phyloP scores from a whole-genome alignment of 2,888 invertebrate species.

The Scaptodrosophila latifasciaeformis region DNA sequence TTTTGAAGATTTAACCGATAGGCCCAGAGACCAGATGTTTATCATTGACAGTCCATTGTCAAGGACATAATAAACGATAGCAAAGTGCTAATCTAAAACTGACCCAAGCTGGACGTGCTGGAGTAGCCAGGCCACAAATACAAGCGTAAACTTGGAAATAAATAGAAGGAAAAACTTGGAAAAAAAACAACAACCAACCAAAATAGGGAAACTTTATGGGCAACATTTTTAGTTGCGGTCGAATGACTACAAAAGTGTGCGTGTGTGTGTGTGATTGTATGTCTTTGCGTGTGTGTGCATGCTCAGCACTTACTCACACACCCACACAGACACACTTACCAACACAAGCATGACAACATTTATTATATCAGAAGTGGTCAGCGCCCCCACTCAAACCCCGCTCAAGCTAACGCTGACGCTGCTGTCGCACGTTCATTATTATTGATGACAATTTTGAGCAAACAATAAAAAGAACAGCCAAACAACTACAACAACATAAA shows the following conservation, averaged over 20 bases:
- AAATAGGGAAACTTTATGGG: slow-evolving; percentile 57
- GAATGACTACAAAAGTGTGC: slow-evolving; percentile 64
- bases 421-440: slow-evolving; percentile 59
- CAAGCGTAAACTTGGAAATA: slow-evolving; percentile 45
- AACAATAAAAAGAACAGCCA: slow-evolving; percentile 53
- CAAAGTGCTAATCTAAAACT: slow-evolving; percentile 50
- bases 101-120: slow-evolving; percentile 18
- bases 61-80: slow-evolving; percentile 49
- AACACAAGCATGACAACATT: slow-evolving; percentile 48
- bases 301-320: slow-evolving; percentile 20
- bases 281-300: too few species aligned
- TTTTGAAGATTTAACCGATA: background rate
- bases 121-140: slow-evolving; percentile 20
- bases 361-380: slow-evolving; percentile 59
- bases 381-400: too few species aligned
- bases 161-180: slow-evolving; percentile 49
- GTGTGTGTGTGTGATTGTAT: too few species aligned
- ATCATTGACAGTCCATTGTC: slow-evolving; percentile 41
- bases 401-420: slow-evolving; percentile 20
- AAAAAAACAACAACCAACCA: slow-evolving; percentile 42
- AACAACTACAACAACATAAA: slow-evolving; percentile 21
- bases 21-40: slow-evolving; percentile 20
- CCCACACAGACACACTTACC: too few species aligned
- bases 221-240: slow-evolving; percentile 69
- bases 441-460: slow-evolving; percentile 69